Conservation (phyloP, 2,888 invertebrate genomes). For the Parnassius glacialis region DNA sequence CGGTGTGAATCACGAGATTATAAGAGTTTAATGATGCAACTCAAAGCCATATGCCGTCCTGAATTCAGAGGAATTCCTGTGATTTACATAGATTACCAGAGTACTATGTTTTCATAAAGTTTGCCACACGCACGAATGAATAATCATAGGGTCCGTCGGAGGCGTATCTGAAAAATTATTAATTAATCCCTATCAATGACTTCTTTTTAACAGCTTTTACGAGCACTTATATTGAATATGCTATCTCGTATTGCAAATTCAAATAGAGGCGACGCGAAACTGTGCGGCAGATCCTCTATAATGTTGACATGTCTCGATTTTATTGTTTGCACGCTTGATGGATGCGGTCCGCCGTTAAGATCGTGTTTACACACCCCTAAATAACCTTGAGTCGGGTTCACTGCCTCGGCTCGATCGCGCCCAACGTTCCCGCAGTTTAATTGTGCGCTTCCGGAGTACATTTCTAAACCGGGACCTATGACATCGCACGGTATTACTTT, state of each 20-base stretch:
- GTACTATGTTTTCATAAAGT: too few species aligned
- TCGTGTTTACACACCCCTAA: conserved; percentile 57
- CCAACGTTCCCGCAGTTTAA: conserved; percentile 53
- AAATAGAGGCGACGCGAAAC: conserved; percentile 34
- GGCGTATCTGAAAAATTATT: too few species aligned
- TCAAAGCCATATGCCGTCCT: conserved; percentile 42
- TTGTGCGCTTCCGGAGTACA: conserved; percentile 64
- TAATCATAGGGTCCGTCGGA: too few species aligned
- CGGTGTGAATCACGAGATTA: conserved; percentile 52
- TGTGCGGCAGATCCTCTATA: conserved; percentile 33
- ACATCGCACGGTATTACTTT: conserved; percentile 45
- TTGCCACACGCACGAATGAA: too few species aligned
- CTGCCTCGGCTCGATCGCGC: conserved; percentile 53
- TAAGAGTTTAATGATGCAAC: conserved; percentile 49
- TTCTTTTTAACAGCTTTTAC: neutral
- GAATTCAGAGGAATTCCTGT: conserved; percentile 42
- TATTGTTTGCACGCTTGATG: conserved; percentile 67
- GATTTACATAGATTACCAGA: conserved; percentile 1
- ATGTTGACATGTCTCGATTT: conserved; percentile 62
- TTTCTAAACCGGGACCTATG: conserved; percentile 62
- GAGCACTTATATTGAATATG: conserved; percentile 36
- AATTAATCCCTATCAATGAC: conserved; percentile 1
- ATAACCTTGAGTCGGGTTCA: conserved; percentile 70
- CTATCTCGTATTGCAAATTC: conserved; percentile 46
- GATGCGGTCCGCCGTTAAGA: conserved; percentile 48